Conservation (phyloP, 2,888 invertebrate genomes). For the Eumacrocentrus americanus region DNA sequence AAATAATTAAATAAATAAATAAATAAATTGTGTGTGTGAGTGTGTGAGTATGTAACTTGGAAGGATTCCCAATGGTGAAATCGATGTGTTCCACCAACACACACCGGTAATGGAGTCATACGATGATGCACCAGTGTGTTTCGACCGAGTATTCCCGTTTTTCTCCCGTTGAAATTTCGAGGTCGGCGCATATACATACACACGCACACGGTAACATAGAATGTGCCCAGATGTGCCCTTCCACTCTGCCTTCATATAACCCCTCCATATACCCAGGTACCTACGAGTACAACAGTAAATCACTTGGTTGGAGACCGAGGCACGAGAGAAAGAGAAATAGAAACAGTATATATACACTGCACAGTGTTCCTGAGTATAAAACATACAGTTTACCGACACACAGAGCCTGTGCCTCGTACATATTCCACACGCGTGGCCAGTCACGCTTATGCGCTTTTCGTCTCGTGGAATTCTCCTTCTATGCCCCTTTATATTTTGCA, state of each 20-base stretch:
- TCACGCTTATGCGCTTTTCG: conserved; percentile 20
- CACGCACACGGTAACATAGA: background rate
- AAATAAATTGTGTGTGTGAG: no score
- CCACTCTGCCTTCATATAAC: conserved; percentile 10
- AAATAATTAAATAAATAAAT: no score
- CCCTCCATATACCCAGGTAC: no score
- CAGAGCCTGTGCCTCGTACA: conserved; percentile 6
- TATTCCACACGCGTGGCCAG: conserved; percentile 23
- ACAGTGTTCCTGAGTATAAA: conserved; percentile 12
- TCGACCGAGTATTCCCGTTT: conserved; percentile 9
- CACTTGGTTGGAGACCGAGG: conserved; percentile 9
- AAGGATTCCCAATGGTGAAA: background rate
- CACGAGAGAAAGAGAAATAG: conserved; percentile 4
- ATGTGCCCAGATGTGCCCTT: background rate
- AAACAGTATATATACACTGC: no score
- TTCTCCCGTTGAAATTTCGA: conserved; percentile 11
- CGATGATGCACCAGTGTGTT: background rate
- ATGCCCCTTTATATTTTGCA: conserved; percentile 5
- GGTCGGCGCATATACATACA: background rate
- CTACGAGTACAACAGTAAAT: conserved; percentile 18
- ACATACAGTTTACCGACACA: conserved; percentile 8
- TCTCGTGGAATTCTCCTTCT: conserved; percentile 1
- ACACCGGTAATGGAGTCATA: conserved; percentile 15
- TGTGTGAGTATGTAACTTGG: no score
- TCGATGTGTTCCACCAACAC: background rate